Evolutionary conservation across 1,140 invertebrate genomes (phyloP).

Genomic region (Drosophila repleta): DNA sequence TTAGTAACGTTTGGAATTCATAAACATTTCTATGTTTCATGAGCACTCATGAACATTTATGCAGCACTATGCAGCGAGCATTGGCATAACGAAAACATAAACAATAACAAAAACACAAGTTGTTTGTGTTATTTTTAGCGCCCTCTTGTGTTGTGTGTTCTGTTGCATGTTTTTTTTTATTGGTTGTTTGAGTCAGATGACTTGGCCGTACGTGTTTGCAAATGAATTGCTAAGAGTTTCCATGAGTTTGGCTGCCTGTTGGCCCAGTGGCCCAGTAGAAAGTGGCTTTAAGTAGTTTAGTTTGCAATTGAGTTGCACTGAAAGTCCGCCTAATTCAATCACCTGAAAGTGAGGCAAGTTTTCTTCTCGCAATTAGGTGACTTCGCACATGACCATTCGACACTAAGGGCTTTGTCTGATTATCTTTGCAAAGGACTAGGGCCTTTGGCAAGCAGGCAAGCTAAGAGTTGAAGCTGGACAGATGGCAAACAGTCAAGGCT

Average conservation of each 20-base stretch:
- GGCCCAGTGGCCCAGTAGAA: constrained; percentile 20
- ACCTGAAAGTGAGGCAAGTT: constrained; percentile 25
- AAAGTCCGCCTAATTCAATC: constrained; percentile 45
- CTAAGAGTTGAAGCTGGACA: constrained; percentile 45
- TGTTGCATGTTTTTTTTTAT: constrained; percentile 48
- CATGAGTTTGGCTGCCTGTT: constrained; percentile 53
- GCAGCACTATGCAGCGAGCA: constrained; percentile 34
- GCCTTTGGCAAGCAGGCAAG: constrained; percentile 64
- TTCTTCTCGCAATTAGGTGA: constrained; percentile 71
- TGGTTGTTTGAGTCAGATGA: constrained; percentile 7
- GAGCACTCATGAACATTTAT: constrained; percentile 64
- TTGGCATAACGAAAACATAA: constrained; percentile 45
- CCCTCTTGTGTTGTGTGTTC: background rate
- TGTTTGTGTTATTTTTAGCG: constrained; percentile 17
- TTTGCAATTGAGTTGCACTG: constrained; percentile 22
- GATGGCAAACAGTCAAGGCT: constrained; percentile 67
- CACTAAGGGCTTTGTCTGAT: constrained; percentile 79
- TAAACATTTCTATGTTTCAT: constrained; percentile 73
- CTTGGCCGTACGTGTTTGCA: constrained; percentile 24
- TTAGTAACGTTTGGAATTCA: constrained; percentile 62
- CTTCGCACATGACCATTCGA: constrained; percentile 57
- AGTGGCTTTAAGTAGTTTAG: background rate
- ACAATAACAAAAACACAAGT: constrained; percentile 46
- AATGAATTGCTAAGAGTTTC: constrained; percentile 69
- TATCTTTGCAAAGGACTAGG: constrained; percentile 62